phyloP scores from a whole-genome alignment of 2,888 invertebrate species.

The Eristalis intricaria region DNA sequence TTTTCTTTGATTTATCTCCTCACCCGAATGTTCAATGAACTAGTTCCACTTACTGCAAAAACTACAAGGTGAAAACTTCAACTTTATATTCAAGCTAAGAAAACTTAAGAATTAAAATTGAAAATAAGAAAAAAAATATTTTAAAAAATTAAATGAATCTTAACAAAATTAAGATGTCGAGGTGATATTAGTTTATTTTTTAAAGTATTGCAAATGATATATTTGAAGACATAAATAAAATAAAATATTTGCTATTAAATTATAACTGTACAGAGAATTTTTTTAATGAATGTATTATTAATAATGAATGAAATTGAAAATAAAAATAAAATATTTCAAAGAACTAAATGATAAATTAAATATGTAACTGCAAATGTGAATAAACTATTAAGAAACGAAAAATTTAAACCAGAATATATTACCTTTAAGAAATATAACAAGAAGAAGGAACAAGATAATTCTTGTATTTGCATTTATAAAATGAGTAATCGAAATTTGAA shows the following conservation, averaged over 20 bases:
- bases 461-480: constrained; percentile 51
- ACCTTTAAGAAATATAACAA: constrained; percentile 18
- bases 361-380: constrained; percentile 30
- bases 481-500: constrained; percentile 62
- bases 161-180: constrained; percentile 45
- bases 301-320: background rate
- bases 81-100: background rate
- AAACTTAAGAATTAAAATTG: background rate
- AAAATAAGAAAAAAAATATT: background rate
- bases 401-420: background rate
- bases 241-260: constrained; percentile 34
- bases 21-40: constrained; percentile 22
- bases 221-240: constrained; percentile 33
- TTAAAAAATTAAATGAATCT: constrained; percentile 34
- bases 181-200: constrained; percentile 67
- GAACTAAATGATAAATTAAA: constrained; percentile 5
- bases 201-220: constrained; percentile 42
- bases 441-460: constrained; percentile 16
- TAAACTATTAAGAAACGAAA: constrained; percentile 52
- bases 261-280: constrained; percentile 48
- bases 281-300: constrained; percentile 48
- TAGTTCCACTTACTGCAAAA: background rate
- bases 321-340: constrained; percentile 1
- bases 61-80: constrained; percentile 8
- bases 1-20: background rate